Evolutionary conservation across 2,797 vertebrate genomes (phyloP).

Genomic region (Antennarius maculatus): DNA sequence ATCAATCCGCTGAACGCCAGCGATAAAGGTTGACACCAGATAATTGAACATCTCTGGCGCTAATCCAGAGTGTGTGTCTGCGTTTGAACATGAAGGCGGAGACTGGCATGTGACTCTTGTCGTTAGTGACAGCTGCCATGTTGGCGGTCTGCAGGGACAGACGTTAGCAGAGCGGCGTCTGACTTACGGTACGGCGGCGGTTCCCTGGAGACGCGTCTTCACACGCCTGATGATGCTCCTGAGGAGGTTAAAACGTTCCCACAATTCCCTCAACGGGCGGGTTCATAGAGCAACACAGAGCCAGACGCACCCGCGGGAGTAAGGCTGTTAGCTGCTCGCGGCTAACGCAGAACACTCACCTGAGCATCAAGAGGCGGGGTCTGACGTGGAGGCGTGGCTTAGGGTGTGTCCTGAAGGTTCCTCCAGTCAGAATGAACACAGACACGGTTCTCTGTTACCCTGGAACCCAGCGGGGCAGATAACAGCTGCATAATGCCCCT

Average conservation of each 20-base stretch:
- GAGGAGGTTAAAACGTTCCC: constrained; percentile 60
- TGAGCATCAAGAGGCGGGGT: constrained; percentile 63
- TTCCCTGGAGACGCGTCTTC: constrained; percentile 70
- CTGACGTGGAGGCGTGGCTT: too few relatives aligned
- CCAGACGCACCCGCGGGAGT: constrained; percentile 52
- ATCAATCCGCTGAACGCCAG: constrained; percentile 72
- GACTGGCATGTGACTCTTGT: constrained; percentile 77
- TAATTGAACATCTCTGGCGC: constrained; percentile 81
- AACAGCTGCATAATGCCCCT: too few relatives aligned
- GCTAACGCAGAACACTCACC: constrained; percentile 71
- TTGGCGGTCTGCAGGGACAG: constrained; percentile 75
- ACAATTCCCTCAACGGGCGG: constrained; percentile 66
- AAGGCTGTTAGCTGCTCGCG: too few relatives aligned
- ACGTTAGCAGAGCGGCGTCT: constrained; percentile 59
- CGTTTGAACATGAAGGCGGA: constrained; percentile 78
- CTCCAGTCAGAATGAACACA: too few relatives aligned
- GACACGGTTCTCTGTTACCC: too few relatives aligned
- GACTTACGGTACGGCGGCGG: constrained; percentile 37
- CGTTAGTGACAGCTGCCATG: constrained; percentile 85
- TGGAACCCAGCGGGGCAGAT: too few relatives aligned
- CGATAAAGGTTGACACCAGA: constrained; percentile 76
- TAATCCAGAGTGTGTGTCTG: constrained; percentile 72
- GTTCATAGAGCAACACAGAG: constrained; percentile 37
- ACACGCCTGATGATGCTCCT: constrained; percentile 76
- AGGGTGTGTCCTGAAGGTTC: too few relatives aligned